These are phyloP conservation scores for Brachypteracias leptosomus DNA, from an alignment of 2,113 vertebrate species.

Conservation along the genomic window DNA sequence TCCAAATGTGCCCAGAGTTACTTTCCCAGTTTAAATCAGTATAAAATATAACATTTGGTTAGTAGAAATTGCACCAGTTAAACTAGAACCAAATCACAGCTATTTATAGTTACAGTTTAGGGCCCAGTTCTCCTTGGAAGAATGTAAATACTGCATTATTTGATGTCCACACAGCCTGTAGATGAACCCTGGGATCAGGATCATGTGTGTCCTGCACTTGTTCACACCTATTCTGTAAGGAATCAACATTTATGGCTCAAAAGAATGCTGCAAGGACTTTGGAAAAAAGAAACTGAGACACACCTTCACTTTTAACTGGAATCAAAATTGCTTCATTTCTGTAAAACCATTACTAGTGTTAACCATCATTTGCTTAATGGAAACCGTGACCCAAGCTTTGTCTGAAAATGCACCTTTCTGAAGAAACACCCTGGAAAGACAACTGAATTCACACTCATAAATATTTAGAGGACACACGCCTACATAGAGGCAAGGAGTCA, in stretches of 20 bases:
- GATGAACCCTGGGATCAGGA: background rate
- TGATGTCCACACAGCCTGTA: background rate
- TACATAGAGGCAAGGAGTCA: background rate
- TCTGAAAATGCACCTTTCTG: background rate
- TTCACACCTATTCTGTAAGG: background rate
- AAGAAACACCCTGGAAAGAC: background rate
- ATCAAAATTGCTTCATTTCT: background rate
- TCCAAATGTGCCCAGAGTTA: background rate
- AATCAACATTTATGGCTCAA: background rate
- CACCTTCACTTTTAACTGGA: background rate
- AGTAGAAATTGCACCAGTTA: background rate
- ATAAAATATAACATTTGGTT: background rate
- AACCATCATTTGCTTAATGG: background rate
- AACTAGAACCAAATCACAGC: background rate
- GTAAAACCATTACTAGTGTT: background rate
- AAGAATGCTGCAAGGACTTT: background rate
- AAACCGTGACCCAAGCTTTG: background rate
- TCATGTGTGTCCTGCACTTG: background rate
- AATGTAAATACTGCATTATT: background rate
- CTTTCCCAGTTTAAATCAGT: background rate
- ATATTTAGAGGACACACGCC: background rate
- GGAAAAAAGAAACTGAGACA: background rate
- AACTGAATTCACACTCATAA: background rate
- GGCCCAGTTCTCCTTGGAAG: background rate
- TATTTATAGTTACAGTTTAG: background rate